A percentile compares a stretch with the other conserved stretches of the same genome.
Evolutionary conservation across 2,113 vertebrate genomes (phyloP).

Genomic region (Gnathonemus longibarbis): DNA sequence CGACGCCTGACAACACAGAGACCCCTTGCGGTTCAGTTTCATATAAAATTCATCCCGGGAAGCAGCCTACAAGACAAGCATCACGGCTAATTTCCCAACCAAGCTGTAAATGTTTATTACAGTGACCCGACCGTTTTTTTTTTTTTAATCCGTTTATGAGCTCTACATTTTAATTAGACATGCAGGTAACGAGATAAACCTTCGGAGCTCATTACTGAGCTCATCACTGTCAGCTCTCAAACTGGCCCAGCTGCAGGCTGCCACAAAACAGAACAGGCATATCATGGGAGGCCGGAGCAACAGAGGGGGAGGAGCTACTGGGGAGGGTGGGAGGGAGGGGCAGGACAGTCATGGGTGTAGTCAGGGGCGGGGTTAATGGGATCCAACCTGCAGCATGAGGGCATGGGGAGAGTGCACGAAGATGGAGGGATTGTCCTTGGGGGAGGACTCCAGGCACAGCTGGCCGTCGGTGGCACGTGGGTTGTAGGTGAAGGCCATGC

Average conservation of each 20-base stretch:
- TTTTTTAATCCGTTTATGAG: neutral
- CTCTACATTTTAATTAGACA: conserved; percentile 10
- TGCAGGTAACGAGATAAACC: neutral
- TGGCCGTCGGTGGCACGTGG: conserved; percentile 94
- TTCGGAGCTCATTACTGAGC: neutral
- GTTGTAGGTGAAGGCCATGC: conserved; percentile 91
- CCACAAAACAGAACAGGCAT: neutral
- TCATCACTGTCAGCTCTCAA: neutral
- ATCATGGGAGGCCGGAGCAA: neutral
- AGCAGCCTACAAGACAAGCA: neutral
- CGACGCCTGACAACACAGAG: neutral
- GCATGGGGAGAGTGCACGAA: conserved; percentile 97
- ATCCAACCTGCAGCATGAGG: conserved; percentile 94
- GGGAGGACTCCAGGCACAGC: conserved; percentile 94
- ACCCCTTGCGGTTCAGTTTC: neutral
- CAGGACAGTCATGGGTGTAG: neutral
- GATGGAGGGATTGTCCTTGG: conserved; percentile 90
- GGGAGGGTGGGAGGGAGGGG: neutral
- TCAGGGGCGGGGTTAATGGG: conserved; percentile 9
- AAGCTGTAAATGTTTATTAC: neutral
- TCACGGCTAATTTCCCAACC: neutral
- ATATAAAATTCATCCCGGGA: conserved; percentile 4
- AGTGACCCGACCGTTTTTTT: neutral
- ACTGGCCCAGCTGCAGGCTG: neutral
- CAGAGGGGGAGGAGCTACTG: neutral